phyloP scores from a whole-genome alignment of 2,797 vertebrate species.

The Okamejei kenojei region DNA sequence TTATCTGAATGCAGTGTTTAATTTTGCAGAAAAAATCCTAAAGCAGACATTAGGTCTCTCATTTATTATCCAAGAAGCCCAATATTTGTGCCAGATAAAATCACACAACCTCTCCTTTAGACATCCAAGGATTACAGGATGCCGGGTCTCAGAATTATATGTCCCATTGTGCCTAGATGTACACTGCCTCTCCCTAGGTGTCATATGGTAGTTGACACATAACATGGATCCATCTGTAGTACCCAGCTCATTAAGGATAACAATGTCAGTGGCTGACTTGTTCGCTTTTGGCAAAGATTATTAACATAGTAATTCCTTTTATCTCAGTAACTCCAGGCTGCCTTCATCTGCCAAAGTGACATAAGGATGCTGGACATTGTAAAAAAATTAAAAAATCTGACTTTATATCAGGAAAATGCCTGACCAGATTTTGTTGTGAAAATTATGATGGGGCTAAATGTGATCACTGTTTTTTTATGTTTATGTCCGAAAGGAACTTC shows the following conservation, averaged over 20 bases:
- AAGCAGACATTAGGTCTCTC: background rate
- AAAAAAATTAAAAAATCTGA: background rate
- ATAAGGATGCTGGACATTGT: background rate
- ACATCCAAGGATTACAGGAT: background rate
- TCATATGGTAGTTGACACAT: background rate
- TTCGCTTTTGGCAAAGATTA: slow-evolving; percentile 6
- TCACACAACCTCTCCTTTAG: background rate
- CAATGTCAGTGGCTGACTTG: background rate
- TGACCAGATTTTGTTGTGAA: no score
- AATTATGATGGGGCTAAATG: no score
- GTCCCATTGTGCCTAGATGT: background rate
- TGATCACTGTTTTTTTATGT: no score
- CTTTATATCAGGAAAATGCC: no score
- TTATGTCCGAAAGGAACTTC: no score
- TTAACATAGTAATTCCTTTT: background rate
- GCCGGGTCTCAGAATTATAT: background rate
- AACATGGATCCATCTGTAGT: background rate
- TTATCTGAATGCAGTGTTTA: background rate
- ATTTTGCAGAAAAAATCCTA: background rate
- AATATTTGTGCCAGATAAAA: background rate
- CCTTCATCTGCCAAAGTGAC: slow-evolving; percentile 9
- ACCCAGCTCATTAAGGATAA: slow-evolving; percentile 4
- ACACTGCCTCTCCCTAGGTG: background rate
- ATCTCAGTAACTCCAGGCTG: background rate
- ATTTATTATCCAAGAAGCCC: background rate